Base-by-base conservation (phyloP, 2,113 vertebrate genomes). In the Bufo gargarizans region DNA sequence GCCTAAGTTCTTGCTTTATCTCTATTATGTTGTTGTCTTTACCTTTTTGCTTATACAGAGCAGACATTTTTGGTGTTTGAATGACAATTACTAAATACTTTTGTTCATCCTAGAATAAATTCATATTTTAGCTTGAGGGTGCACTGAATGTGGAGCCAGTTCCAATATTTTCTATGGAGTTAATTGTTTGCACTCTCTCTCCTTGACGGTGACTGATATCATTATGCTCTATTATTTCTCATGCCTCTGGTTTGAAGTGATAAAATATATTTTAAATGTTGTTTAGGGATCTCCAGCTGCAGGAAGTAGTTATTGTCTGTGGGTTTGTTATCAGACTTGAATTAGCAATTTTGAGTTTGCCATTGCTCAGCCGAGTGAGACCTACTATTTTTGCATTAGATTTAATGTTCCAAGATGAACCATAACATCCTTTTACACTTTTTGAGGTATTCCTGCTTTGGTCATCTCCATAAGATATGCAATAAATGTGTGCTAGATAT, bases 251-350 rank as follows among this genome's bases (percentile, higher is more conserved):
- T 74, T 19, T 74, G 5, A 47, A 17, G 6, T 74, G 71, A 49
- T 74, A 71, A 71, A 13, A 71, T 71, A 43, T 74, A 74, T 49
- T 74, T 17, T 17, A 6, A 8, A 6, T 74, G 43, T 47, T 47
- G 13, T 74, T 6, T 47, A 43, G 17, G 14, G 9, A 47, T 17
- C 2, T 74, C 16, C 43, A 47, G 1, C 71, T 47, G 71, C 71
- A 74, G 71, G 71, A 74, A 74, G 45, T 9, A 74, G 43, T 74
- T 74, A 74, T 17, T 74, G 71, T 74, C 14, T 47, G 71, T 47
- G 71, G 71, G 43, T 7, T 14, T 45, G 14, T 49, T 8, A 74
- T 47, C 3, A 47, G 69, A 72, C 33, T 14, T 74, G 43, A 74
- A 74, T 74, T 4, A 19, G 71, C 71, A 47, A 45, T 74, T 47